Evolutionary conservation across 2,797 vertebrate species (phyloP).

Genomic region (Coluber constrictor): DNA sequence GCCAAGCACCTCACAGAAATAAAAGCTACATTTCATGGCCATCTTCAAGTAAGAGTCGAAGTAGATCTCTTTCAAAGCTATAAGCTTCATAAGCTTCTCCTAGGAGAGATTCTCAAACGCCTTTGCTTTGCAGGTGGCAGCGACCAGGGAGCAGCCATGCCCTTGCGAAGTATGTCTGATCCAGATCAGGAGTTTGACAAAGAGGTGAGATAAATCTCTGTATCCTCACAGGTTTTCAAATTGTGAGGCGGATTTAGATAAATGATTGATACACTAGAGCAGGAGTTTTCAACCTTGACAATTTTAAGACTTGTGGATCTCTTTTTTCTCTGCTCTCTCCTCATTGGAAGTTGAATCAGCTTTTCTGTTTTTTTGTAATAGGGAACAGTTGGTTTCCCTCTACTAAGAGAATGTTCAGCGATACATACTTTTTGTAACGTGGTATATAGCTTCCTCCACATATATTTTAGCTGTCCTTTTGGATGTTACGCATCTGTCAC

Average conservation of each 20-base stretch:
- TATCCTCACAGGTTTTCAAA: not conserved
- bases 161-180: conserved; percentile 84
- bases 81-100: not conserved
- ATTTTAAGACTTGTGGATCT: too few species aligned
- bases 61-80: conserved; percentile 15
- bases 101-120: not conserved
- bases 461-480: too few species aligned
- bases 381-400: not conserved
- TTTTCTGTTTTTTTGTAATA: not conserved
- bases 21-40: conserved; percentile 90
- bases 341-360: not conserved
- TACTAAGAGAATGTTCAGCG: not conserved
- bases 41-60: conserved; percentile 79
- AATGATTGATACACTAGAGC: not conserved
- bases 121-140: conserved; percentile 63
- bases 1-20: conserved; percentile 79
- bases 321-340: not conserved
- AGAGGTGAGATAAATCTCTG: conserved; percentile 76
- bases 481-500: too few species aligned
- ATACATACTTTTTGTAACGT: not conserved
- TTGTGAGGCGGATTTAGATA: not conserved
- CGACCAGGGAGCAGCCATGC: conserved; percentile 80
- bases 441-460: not conserved
- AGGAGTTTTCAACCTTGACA: too few species aligned
- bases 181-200: conserved; percentile 88